Percentiles rank a stretch among this genome's conserved stretches.
Evolutionary conservation across 2,888 invertebrate genomes (phyloP).

Genomic region (Taenaris catops): DNA sequence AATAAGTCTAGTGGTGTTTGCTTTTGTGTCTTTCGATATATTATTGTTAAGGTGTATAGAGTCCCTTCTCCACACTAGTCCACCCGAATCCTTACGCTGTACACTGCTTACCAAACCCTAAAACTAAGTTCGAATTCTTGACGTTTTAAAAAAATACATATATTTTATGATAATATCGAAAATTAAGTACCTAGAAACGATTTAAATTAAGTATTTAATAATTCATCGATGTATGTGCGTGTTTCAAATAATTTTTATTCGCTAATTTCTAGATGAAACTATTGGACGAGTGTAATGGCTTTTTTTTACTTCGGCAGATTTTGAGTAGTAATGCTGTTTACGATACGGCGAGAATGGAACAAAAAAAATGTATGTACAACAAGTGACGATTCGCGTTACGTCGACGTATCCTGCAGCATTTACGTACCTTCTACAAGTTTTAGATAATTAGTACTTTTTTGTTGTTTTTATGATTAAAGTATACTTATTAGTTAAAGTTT

Average conservation of each 20-base stretch:
- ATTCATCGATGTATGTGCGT: slow-evolving; percentile 42
- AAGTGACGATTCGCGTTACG: no score
- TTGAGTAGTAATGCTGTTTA: slow-evolving; percentile 1
- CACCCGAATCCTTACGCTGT: slow-evolving; percentile 44
- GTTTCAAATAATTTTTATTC: slow-evolving; percentile 25
- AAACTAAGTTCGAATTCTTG: slow-evolving; percentile 69
- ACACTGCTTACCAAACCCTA: slow-evolving; percentile 67
- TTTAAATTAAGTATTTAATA: slow-evolving; percentile 43
- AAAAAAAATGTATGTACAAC: no score
- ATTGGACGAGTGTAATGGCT: slow-evolving; percentile 20
- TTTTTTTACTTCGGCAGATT: slow-evolving; percentile 15
- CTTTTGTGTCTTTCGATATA: slow-evolving; percentile 60
- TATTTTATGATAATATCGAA: slow-evolving; percentile 63
- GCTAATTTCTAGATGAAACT: slow-evolving; percentile 26
- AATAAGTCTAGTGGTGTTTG: slow-evolving; percentile 73
- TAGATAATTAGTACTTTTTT: background rate
- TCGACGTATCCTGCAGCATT: no score
- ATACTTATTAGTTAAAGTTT: slow-evolving; percentile 44
- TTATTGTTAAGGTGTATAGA: slow-evolving; percentile 46
- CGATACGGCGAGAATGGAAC: slow-evolving; percentile 6
- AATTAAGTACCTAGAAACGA: slow-evolving; percentile 49
- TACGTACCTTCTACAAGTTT: background rate
- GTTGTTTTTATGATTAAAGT: slow-evolving; percentile 14
- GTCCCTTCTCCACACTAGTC: slow-evolving; percentile 37
- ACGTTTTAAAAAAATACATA: slow-evolving; percentile 53